Conservation (phyloP, 2,797 vertebrate species). For the Hydrocynus forskahlii region DNA sequence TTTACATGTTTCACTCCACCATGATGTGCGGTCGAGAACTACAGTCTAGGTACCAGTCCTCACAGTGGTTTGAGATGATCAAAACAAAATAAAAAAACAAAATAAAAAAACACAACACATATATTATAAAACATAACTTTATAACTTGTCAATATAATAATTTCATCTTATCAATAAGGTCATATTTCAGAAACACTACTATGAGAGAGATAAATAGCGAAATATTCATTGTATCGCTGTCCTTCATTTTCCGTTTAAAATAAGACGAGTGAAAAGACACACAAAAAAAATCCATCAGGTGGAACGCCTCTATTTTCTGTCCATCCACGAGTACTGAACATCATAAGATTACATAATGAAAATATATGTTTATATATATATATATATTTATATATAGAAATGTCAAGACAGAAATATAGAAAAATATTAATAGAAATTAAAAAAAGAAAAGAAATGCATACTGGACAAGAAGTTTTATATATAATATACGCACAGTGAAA, state of each 20-base stretch:
- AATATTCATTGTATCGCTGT: constrained; percentile 60
- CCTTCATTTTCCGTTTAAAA: constrained; percentile 37
- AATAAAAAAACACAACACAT: constrained; percentile 67
- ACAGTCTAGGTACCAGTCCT: constrained; percentile 66
- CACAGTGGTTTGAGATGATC: constrained; percentile 74
- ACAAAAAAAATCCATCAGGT: constrained; percentile 43
- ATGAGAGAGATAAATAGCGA: constrained; percentile 75
- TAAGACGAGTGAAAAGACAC: constrained; percentile 42
- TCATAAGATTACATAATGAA: constrained; percentile 79
- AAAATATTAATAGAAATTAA: constrained; percentile 85
- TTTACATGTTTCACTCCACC: constrained; percentile 40
- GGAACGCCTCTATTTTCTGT: constrained; percentile 64
- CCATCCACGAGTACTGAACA: constrained; percentile 70
- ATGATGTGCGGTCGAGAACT: constrained; percentile 42
- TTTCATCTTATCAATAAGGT: constrained; percentile 79
- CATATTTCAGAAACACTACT: constrained; percentile 72
- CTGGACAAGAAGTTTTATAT: constrained; percentile 66
- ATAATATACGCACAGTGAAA: constrained; percentile 32
- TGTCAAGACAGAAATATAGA: constrained; percentile 85
- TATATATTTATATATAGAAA: constrained; percentile 82
- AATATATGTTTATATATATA: constrained; percentile 83
- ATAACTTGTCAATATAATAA: constrained; percentile 83
- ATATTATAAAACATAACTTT: constrained; percentile 82
- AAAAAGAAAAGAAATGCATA: constrained; percentile 73
- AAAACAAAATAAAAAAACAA: constrained; percentile 71